Conservation (phyloP, 92 coral and sea anemone genomes). For the Phenganax subtilis region DNA sequence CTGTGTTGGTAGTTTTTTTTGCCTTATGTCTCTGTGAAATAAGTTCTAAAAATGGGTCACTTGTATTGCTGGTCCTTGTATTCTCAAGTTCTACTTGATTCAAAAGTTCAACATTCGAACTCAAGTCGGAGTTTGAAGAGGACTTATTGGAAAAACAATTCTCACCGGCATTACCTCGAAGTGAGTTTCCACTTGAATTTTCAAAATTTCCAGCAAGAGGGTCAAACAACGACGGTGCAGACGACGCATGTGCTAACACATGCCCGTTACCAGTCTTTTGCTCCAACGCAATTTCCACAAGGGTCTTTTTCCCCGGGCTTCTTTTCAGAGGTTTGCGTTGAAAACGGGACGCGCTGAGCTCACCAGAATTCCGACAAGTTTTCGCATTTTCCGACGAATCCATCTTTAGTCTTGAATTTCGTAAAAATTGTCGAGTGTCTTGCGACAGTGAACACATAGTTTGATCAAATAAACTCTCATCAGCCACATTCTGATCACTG, state of each 20-base stretch:
- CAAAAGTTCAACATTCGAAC: background rate
- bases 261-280: conserved; percentile 1
- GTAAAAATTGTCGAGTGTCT: conserved; percentile 32
- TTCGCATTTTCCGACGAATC: background rate
- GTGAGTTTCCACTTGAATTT: background rate
- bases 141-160: background rate
- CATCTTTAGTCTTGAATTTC: background rate
- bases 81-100: background rate
- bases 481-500: background rate
- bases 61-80: background rate
- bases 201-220: conserved; percentile 1
- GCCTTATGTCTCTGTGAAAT: conserved; percentile 18
- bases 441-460: conserved; percentile 21
- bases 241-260: conserved; percentile 21
- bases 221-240: conserved; percentile 28
- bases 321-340: conserved; percentile 1
- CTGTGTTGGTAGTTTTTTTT: background rate
- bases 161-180: no score
- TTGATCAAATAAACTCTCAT: background rate
- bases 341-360: background rate
- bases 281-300: conserved; percentile 16
- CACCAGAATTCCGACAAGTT: background rate
- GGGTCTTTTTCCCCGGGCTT: conserved; percentile 15
- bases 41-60: conserved; percentile 26
- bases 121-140: conserved; percentile 1